Conservation (phyloP, 2,888 invertebrate species). For the Colostygia pectinataria region DNA sequence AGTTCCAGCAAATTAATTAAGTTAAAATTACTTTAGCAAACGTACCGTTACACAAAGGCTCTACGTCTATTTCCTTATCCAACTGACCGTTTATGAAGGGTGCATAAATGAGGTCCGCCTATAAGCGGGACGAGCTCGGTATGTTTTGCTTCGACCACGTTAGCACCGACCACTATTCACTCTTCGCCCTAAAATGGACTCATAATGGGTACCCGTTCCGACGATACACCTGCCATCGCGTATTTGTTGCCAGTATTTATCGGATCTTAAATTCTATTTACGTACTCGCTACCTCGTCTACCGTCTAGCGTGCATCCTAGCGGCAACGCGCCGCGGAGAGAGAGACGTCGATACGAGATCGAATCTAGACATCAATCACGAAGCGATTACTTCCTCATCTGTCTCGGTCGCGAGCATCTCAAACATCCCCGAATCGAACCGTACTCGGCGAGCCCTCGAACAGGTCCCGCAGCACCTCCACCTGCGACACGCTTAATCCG, state of each 20-base stretch:
- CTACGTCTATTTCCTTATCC: slow-evolving; percentile 60
- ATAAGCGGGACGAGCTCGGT: slow-evolving; percentile 52
- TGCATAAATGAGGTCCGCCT: slow-evolving; percentile 73
- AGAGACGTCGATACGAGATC: too few species aligned
- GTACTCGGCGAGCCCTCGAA: neutral
- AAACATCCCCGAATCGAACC: too few species aligned
- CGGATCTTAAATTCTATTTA: slow-evolving; percentile 55
- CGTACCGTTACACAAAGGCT: slow-evolving; percentile 40
- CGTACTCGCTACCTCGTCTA: slow-evolving; percentile 34
- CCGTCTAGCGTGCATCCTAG: slow-evolving; percentile 29
- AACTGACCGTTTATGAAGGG: slow-evolving; percentile 74
- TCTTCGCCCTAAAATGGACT: slow-evolving; percentile 78
- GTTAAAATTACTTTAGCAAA: slow-evolving; percentile 2
- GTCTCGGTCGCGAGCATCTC: too few species aligned
- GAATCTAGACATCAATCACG: neutral
- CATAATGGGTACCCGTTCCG: slow-evolving; percentile 77
- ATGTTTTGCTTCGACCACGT: slow-evolving; percentile 66
- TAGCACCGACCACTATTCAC: slow-evolving; percentile 64
- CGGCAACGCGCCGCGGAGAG: too few species aligned
- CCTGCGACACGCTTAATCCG: too few species aligned
- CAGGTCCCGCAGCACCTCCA: too few species aligned
- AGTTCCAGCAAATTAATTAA: slow-evolving; percentile 17
- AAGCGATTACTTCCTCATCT: neutral
- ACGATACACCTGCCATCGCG: slow-evolving; percentile 75
- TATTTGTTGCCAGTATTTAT: slow-evolving; percentile 68